These are phyloP conservation scores for Apis cerana DNA, from an alignment of 1,140 invertebrate genomes.

Conservation along the genomic window DNA sequence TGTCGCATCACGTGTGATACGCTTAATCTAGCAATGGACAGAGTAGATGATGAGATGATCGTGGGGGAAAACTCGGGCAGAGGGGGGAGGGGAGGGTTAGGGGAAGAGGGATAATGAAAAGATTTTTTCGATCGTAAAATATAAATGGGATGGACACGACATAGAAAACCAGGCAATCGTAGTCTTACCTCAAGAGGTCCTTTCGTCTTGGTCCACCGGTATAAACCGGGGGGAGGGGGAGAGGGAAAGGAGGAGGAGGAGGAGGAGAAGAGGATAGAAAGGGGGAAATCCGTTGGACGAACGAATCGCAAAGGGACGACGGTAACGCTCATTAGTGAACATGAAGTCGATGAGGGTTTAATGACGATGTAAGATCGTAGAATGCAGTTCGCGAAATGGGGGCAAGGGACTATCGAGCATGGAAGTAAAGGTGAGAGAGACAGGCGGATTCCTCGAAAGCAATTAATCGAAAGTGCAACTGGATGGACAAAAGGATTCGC, in stretches of 20 bases:
- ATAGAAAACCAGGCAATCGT: slow-evolving; percentile 54
- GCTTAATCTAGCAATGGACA: slow-evolving; percentile 43
- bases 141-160: slow-evolving; percentile 10
- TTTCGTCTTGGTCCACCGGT: slow-evolving; percentile 34
- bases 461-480: slow-evolving; percentile 35
- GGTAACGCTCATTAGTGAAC: slow-evolving; percentile 61
- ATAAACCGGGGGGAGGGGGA: slow-evolving; percentile 24
- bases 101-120: not conserved
- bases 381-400: slow-evolving; percentile 15
- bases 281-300: slow-evolving; percentile 13
- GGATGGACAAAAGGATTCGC: slow-evolving; percentile 24
- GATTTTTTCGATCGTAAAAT: slow-evolving; percentile 9
- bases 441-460: slow-evolving; percentile 21
- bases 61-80: not conserved
- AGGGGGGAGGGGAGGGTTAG: not conserved
- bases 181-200: slow-evolving; percentile 50
- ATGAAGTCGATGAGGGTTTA: slow-evolving; percentile 58
- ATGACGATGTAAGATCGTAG: slow-evolving; percentile 43
- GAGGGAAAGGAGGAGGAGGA: not conserved
- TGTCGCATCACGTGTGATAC: slow-evolving; percentile 31
- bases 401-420: not conserved
- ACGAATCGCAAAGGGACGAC: slow-evolving; percentile 49
- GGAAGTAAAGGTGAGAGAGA: slow-evolving; percentile 34
- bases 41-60: not conserved
- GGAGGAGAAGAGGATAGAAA: slow-evolving; percentile 10